These are phyloP conservation scores for Gymnoscelis rufifasciata DNA, from an alignment of 2,888 invertebrate genomes.

Conservation along the genomic window DNA sequence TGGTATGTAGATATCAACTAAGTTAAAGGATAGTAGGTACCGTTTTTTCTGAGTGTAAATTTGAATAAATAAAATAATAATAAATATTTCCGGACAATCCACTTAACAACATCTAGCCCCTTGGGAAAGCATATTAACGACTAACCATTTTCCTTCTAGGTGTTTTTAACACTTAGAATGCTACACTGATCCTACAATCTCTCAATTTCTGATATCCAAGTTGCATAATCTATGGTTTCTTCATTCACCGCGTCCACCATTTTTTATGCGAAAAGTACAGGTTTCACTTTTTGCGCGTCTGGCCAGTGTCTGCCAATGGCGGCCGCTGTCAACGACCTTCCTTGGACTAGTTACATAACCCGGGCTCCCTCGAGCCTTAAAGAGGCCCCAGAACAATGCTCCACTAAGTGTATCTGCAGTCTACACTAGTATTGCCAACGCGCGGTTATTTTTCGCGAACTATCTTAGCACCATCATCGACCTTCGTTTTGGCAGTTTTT, in stretches of 20 bases:
- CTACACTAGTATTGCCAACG: no score
- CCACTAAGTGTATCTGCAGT: not conserved
- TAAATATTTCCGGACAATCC: no score
- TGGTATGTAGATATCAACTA: no score
- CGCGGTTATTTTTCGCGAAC: no score
- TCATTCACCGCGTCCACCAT: constrained; percentile 28
- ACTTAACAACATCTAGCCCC: no score
- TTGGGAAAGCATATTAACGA: no score
- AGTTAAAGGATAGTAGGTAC: no score
- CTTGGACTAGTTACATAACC: constrained; percentile 73
- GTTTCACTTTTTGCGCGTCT: constrained; percentile 77
- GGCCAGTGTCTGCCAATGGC: constrained; percentile 65
- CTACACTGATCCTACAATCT: no score
- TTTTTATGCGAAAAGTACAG: constrained; percentile 54
- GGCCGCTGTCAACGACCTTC: constrained; percentile 61
- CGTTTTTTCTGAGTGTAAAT: no score
- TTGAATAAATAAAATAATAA: no score
- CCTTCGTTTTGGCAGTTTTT: constrained; percentile 19
- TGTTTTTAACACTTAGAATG: no score
- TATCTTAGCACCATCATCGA: constrained; percentile 21
- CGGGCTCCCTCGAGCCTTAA: constrained; percentile 25
- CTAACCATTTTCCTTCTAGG: no score
- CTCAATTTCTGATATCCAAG: not conserved
- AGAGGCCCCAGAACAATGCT: constrained; percentile 29
- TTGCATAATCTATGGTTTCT: constrained; percentile 31